Percentiles rank a stretch among this genome's conserved stretches.
phyloP scores from a whole-genome alignment of 2,888 invertebrate genomes.

The Nephrotoma guestfalica region DNA sequence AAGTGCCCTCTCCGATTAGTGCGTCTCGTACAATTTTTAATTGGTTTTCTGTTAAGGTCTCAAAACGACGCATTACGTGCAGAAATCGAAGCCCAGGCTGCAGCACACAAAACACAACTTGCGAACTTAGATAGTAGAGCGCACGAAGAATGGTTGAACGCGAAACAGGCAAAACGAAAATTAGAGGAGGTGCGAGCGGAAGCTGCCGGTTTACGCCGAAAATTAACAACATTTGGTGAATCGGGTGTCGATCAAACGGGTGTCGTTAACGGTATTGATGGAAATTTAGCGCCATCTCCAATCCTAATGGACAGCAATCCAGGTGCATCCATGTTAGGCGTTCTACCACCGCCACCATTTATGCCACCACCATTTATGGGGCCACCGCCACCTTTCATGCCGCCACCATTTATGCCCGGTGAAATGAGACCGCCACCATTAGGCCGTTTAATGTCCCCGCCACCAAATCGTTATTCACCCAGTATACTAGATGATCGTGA shows the following conservation, averaged over 20 bases:
- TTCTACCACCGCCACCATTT: conserved; percentile 43
- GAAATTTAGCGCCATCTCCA: conserved; percentile 24
- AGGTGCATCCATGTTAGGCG: conserved; percentile 32
- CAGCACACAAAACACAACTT: conserved; percentile 48
- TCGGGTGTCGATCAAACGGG: conserved; percentile 9
- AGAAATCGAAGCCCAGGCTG: conserved; percentile 77
- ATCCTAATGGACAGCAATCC: conserved; percentile 29
- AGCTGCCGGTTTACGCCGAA: conserved; percentile 47
- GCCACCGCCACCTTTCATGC: conserved; percentile 42
- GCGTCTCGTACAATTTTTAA: background rate
- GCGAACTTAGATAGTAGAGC: conserved; percentile 68
- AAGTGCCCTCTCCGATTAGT: conserved; percentile 19
- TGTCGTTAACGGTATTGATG: conserved; percentile 8
- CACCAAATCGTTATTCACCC: conserved; percentile 28
- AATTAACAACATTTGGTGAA: conserved; percentile 33
- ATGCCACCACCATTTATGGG: conserved; percentile 48
- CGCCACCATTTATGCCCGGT: conserved; percentile 36
- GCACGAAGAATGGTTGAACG: conserved; percentile 74
- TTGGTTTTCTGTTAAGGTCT: conserved; percentile 23
- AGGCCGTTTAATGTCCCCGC: conserved; percentile 40
- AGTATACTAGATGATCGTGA: conserved; percentile 22
- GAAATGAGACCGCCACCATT: conserved; percentile 40
- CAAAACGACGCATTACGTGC: conserved; percentile 51
- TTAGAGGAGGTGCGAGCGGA: conserved; percentile 67
- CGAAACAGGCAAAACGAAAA: conserved; percentile 66